Evolutionary conservation across 1,140 invertebrate genomes (phyloP).

Genomic region (Neodiprion lecontei): DNA sequence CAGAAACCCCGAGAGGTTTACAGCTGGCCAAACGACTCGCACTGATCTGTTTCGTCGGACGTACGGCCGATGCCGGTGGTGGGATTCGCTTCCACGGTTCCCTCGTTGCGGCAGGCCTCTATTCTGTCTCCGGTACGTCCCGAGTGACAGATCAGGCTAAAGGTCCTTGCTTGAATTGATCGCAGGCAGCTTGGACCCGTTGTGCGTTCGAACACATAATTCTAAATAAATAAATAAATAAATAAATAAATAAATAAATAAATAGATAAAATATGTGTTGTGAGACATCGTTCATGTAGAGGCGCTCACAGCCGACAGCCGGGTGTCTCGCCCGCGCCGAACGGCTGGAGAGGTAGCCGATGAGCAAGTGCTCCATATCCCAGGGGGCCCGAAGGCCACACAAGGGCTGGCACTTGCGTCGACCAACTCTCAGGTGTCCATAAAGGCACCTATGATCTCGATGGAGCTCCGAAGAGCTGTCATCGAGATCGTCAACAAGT

Average conservation of each 20-base stretch:
- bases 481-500: background rate
- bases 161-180: background rate
- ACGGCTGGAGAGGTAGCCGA: background rate
- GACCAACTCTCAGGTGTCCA: conserved; percentile 22
- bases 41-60: background rate
- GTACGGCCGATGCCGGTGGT: background rate
- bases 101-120: background rate
- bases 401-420: background rate
- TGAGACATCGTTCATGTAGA: no score
- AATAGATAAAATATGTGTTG: background rate
- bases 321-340: no score
- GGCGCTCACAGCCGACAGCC: no score
- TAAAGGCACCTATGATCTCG: conserved; percentile 39
- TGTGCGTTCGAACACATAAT: background rate
- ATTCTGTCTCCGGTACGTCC: background rate
- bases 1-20: background rate
- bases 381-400: background rate
- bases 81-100: background rate
- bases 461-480: conserved; percentile 33
- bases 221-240: background rate
- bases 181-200: background rate
- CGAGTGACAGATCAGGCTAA: background rate
- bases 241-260: background rate
- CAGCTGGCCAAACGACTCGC: background rate
- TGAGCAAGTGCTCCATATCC: background rate